Evolutionary conservation across 2,888 invertebrate genomes (phyloP), one percentile per base, ranked within the genome.

Genomic region (Drosophila macrothrix): DNA sequence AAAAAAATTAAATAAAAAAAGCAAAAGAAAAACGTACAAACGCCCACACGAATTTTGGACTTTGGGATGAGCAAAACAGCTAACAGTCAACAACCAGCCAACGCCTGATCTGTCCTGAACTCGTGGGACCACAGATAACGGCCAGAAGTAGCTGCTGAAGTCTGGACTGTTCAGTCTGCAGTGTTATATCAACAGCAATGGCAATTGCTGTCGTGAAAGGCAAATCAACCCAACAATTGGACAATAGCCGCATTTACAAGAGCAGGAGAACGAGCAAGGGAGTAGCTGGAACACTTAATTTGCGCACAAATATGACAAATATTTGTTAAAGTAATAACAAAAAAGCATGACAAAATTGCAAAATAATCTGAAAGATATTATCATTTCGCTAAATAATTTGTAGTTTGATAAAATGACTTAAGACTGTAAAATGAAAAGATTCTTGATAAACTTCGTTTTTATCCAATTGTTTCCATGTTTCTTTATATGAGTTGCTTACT

Each of bases 11-110:
- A 49, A 46, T 22, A 60, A 31, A 54, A 16, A 33, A 53, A 33
- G 33, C 4, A 33, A 7, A 46, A n/a, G 37, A 54, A 37, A 60
- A 39, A 39, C 56, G n/a, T 56, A 41, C 41, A 25, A 64, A 81
- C 87, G 84, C 87, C 87, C 84, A 87, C 87, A 78, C 84, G 75
- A 84, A 73, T 54, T 56, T 46, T 39, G 14, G 49, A 71, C 54
- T 22, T 43, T 25, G 25, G 33, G 46, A 49, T 49, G 62, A 49
- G 56, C 28, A 25, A 55, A 28, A 9, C 25, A 25, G 46, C 9
- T 25, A 25, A 25, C 25, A 46, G 46, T 46, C 25, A 46, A 46
- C 25, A 25, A 37, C 10, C 53, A 60, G 55, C 50, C 64, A 63
- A 68, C 73, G 67, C 68, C 66, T 65, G 80, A 49, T 53, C 55